Evolutionary conservation across 35 echinoderm and acorn worm species (phyloP).

Genomic region (Anneissia japonica): DNA sequence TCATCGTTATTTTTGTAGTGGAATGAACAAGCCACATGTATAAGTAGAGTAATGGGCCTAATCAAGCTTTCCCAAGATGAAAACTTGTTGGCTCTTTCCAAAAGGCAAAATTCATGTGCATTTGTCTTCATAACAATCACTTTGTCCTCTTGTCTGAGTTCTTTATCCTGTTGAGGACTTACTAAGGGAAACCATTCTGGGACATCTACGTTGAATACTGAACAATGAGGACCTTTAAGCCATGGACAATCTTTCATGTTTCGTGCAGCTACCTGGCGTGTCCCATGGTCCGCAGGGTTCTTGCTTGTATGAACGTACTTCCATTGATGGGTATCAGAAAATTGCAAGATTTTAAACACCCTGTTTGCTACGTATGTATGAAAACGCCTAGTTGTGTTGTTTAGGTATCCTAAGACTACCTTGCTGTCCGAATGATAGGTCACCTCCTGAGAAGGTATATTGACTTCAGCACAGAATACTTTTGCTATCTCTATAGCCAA

Average conservation of each 20-base stretch:
- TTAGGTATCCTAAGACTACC: constrained; percentile 4
- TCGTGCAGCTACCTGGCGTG: not conserved
- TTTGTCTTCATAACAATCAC: not conserved
- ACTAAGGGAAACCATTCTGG: constrained; percentile 2
- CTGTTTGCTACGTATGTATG: constrained; percentile 15
- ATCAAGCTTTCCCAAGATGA: not conserved
- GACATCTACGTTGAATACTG: not conserved
- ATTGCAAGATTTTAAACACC: not conserved
- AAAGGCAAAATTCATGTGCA: too few relatives aligned
- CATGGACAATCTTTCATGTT: not conserved
- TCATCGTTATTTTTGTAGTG: not conserved
- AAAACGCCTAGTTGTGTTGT: not conserved
- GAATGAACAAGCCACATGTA: not conserved
- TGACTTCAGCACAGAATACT: too few relatives aligned
- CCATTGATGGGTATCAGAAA: not conserved
- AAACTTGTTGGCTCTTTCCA: too few relatives aligned
- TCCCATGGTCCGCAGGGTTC: not conserved
- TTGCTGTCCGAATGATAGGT: too few relatives aligned
- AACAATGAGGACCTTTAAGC: not conserved
- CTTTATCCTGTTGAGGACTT: constrained; percentile 7
- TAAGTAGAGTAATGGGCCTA: not conserved
- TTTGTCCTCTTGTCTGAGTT: constrained; percentile 14
- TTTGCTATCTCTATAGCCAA: not conserved
- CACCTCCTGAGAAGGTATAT: too few relatives aligned
- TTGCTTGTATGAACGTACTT: not conserved